Evolutionary conservation across 2,888 invertebrate species (phyloP), one percentile per base, ranked within the genome.

Genomic region (Chromoteleia sp.): DNA sequence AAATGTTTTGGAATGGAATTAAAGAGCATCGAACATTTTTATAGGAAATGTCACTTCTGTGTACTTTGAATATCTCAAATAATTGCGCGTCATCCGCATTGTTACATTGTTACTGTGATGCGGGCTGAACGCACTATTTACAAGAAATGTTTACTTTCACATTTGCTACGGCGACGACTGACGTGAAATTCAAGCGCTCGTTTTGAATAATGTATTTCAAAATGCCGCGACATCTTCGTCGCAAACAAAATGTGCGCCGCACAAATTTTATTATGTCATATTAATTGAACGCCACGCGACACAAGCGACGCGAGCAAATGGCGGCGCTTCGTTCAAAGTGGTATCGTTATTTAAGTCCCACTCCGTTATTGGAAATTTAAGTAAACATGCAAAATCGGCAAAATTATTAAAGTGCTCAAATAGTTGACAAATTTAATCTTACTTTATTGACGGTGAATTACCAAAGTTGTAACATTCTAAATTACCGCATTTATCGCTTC

Each of bases 111-210:
- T 39, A 41, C 17, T 41, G 17, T 7, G 12, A 68, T 68, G 68
- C 76, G 67, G 67, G 67, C 41, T 59, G 58, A 41, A 50, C 48
- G 48, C 50, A 59, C 59, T 41, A 68, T 76, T 68, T 52, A 61
- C 65, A 33, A 59, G 50, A 76, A 59, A 76, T 76, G 58, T 59
- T 76, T 67, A 73, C 73, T 73, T 73, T 73, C 73, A 73, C 73
- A 54, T 63, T 63, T 14, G 63, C 54, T n/a, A 12, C 15, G 30
- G 39, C 33, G 74, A 45, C 61, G 21, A 21, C 48, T 52, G 43
- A 76, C 59, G 36, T 59, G 41, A 68, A 67, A 76, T 68, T 59
- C 29, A 59, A 50, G 54, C 8, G 14, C 50, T 41, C 65, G 58
- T 58, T 75, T 67, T 30, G 36, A 58, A 50, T 75, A 67, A 67